Conservation (phyloP, 1,140 invertebrate genomes). For the Agrilus planipennis region DNA sequence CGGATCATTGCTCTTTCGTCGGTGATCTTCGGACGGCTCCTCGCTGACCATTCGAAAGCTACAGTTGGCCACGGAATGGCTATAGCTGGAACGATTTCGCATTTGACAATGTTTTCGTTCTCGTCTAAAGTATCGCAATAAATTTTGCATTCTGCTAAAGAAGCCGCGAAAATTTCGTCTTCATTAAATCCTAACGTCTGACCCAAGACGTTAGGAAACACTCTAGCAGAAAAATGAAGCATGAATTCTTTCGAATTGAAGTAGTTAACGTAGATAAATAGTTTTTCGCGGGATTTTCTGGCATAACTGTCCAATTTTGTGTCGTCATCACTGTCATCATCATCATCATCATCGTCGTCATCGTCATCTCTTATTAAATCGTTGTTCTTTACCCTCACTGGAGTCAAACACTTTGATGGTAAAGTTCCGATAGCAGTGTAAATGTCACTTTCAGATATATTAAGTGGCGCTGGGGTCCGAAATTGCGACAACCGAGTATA, state of each 20-base stretch:
- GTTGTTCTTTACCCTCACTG: constrained; percentile 5
- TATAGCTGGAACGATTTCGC: constrained; percentile 23
- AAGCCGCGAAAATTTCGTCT: constrained; percentile 12
- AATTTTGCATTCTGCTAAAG: constrained; percentile 20
- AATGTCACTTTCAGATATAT: constrained; percentile 3
- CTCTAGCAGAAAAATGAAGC: constrained; percentile 19
- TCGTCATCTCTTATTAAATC: neutral
- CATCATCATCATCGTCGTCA: constrained; percentile 12
- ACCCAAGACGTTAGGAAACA: constrained; percentile 21
- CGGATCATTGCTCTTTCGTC: constrained; percentile 17
- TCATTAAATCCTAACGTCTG: constrained; percentile 18
- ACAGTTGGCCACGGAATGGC: constrained; percentile 20
- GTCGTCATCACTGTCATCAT: constrained; percentile 4
- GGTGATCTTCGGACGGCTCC: constrained; percentile 20
- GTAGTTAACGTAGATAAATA: constrained; percentile 16
- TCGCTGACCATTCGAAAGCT: constrained; percentile 18
- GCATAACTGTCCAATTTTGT: no score
- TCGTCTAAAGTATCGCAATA: constrained; percentile 22
- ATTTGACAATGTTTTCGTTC: constrained; percentile 11
- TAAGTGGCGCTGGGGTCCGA: neutral
- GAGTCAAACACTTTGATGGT: constrained; percentile 1
- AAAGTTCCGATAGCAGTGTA: constrained; percentile 1
- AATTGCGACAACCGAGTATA: neutral
- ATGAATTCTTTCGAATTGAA: constrained; percentile 23
- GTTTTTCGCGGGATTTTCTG: no score